A percentile compares a stretch with the other conserved stretches of the same genome.
Evolutionary conservation across 2,113 vertebrate species (phyloP).

Genomic region (Corapipo altera): DNA sequence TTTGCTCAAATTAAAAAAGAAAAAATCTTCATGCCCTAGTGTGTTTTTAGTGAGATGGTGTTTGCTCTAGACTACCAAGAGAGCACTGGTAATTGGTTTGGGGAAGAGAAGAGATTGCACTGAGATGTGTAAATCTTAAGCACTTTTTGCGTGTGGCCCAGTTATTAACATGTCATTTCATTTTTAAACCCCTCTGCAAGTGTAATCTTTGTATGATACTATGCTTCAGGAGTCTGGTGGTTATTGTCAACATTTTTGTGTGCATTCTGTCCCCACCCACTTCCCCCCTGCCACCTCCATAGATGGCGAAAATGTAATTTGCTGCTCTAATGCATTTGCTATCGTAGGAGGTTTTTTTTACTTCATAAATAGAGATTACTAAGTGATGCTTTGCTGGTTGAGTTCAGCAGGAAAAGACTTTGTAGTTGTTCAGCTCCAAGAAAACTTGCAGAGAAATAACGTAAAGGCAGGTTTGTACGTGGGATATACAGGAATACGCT

Average conservation of each 20-base stretch:
- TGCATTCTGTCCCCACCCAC: background rate
- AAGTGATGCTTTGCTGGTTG: background rate
- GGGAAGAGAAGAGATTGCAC: background rate
- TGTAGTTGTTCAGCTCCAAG: background rate
- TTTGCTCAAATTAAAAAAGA: constrained; percentile 1
- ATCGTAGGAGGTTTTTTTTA: background rate
- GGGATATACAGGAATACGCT: background rate
- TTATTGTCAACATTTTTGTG: background rate
- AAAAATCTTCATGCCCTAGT: constrained; percentile 4
- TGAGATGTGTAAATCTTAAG: background rate
- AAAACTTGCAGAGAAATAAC: background rate
- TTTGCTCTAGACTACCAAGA: background rate
- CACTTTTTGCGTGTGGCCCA: background rate
- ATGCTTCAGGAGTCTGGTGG: background rate
- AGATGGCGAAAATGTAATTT: background rate
- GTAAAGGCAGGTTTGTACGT: background rate
- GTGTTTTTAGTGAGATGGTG: background rate
- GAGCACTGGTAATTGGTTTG: background rate
- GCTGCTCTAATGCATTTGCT: background rate
- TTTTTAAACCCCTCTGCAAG: background rate
- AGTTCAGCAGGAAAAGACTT: background rate
- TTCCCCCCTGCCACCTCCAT: background rate
- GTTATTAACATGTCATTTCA: background rate
- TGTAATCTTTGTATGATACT: background rate
- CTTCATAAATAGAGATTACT: background rate